A percentile compares a stretch with the other conserved stretches of the same genome.
phyloP scores from a whole-genome alignment of 2,888 invertebrate genomes.

The Spialia ferax region DNA sequence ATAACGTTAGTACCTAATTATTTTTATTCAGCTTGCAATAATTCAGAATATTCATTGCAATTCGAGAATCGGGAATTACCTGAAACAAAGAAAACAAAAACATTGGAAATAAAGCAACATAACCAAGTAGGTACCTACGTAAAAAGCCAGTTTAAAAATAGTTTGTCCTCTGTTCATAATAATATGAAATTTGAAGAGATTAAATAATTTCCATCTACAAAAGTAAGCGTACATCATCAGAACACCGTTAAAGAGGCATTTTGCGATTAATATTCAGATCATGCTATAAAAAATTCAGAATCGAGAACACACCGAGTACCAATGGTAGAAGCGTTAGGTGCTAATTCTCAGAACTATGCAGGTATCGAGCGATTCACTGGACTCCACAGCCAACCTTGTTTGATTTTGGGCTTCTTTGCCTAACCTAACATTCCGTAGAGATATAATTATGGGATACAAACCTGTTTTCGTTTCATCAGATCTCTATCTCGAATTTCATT shows the following conservation, averaged over 20 bases:
- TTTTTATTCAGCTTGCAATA: background rate
- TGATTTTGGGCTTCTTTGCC: constrained; percentile 40
- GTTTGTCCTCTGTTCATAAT: too few species aligned
- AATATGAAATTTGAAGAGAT: too few species aligned
- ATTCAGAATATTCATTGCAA: too few species aligned
- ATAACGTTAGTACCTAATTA: too few species aligned
- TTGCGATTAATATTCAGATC: background rate
- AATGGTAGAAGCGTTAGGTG: constrained; percentile 44
- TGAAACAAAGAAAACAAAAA: background rate
- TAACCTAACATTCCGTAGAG: constrained; percentile 25
- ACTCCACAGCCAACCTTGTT: constrained; percentile 48
- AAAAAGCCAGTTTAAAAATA: too few species aligned
- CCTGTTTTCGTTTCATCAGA: background rate
- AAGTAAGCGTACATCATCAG: background rate
- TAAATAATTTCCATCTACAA: background rate
- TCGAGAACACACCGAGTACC: constrained; percentile 35
- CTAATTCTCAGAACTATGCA: constrained; percentile 62
- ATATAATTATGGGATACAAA: constrained; percentile 10
- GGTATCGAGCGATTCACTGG: constrained; percentile 54
- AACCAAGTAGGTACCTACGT: too few species aligned
- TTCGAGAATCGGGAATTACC: background rate
- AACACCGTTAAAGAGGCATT: too few species aligned
- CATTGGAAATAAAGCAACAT: background rate
- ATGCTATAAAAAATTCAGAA: background rate
- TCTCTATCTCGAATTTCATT: background rate